A percentile compares a stretch with the other conserved stretches of the same genome.
phyloP scores from a whole-genome alignment of 2,797 vertebrate species.

The Mormyrus proboscirostris region DNA sequence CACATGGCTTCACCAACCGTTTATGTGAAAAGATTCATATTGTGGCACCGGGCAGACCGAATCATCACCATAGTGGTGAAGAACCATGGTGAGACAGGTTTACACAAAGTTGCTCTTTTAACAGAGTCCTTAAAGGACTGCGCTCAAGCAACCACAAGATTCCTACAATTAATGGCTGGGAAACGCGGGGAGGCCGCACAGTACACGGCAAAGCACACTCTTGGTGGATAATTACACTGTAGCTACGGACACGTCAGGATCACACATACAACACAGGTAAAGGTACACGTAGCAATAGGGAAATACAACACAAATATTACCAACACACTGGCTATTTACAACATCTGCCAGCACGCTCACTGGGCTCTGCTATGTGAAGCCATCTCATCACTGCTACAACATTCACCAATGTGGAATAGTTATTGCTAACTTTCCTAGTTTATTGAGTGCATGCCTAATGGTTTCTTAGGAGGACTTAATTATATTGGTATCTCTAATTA shows the following conservation, averaged over 20 bases:
- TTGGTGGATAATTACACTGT: background rate
- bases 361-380: background rate
- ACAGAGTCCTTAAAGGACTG: background rate
- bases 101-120: background rate
- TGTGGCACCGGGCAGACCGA: background rate
- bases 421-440: background rate
- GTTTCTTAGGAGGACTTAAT: background rate
- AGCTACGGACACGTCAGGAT: background rate
- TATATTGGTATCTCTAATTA: background rate
- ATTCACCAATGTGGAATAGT: background rate
- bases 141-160: background rate
- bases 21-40: background rate
- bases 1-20: background rate
- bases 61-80: background rate
- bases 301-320: background rate
- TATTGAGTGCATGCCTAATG: background rate
- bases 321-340: background rate
- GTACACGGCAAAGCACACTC: background rate
- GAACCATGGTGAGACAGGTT: background rate
- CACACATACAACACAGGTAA: background rate
- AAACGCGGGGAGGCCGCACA: background rate
- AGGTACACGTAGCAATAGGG: background rate
- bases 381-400: background rate
- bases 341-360: background rate
- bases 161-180: background rate